Base-by-base conservation (phyloP, 2,797 vertebrate species). In the Dromococcyx pavoninus region DNA sequence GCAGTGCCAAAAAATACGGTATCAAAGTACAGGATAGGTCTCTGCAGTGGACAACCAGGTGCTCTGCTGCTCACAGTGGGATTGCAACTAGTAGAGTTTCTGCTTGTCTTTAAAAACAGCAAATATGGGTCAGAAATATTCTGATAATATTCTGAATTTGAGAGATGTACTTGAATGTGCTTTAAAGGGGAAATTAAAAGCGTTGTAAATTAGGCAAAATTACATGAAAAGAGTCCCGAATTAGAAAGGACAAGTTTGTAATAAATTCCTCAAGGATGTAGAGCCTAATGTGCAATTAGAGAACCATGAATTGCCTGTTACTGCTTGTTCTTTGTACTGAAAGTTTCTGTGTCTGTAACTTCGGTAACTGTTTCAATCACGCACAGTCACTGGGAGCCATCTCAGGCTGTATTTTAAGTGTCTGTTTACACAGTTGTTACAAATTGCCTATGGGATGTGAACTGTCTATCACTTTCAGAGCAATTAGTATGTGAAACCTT, bases 371-470 rank as follows among this genome's bases (percentile, higher is more conserved):
- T 86, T 95, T 44, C 95, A 37, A 2, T 28, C 57, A 27, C 25
- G 17, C 19, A 5, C 77, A 78, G 89, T 66, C 66, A 65, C 88
- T 80, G 37, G 79, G 53, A 94, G 91, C 84, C 79, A 75, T 91
- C 96, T 91, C 84, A 3, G 83, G 77, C 66, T 86, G 62, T 51
- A 86, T 94, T 97, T 97, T 97, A 95, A 97, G 97, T 90, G 97
- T 95, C 96, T 98, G 89, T 98, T 97, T 98, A 97, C 97, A 95
- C 92, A 83, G 95, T 94, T 94, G 97, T 87, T 97, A 97, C 95
- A 98, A 98, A 98, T 97, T 98, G 97, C 98, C 98, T 97, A 79
- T 97, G 98, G 98, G 98, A 97, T 97, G 96, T 92, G 97, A 98
- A 97, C 92, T 96, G 98, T 96, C 98, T 98, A 94, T 98, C 97